A percentile compares a stretch with the other conserved stretches of the same genome.
Evolutionary conservation across 2,113 vertebrate species (phyloP).

Genomic region (Mastomys coucha): DNA sequence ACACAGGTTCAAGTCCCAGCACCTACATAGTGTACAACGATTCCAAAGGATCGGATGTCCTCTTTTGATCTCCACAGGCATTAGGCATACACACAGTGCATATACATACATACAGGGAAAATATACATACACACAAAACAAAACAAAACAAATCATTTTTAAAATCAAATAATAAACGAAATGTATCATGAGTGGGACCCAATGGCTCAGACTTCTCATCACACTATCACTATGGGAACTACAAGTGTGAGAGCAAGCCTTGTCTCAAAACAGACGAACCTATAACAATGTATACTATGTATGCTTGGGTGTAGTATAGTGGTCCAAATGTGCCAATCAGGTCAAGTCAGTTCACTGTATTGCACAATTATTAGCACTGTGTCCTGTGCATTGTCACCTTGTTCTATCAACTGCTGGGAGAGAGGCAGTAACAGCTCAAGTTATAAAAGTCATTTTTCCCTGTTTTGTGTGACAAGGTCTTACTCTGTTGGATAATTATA

Average conservation of each 20-base stretch:
- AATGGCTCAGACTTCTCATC: not conserved
- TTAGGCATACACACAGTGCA: not conserved
- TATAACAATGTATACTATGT: not conserved
- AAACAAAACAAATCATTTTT: not conserved
- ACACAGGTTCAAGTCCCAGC: not conserved
- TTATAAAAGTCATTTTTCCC: not conserved
- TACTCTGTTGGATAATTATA: not conserved
- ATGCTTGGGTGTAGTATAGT: not conserved
- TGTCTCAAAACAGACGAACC: not conserved
- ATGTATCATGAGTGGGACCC: not conserved
- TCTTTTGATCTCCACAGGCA: not conserved
- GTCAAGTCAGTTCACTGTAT: not conserved
- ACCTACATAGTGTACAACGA: not conserved
- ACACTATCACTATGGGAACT: not conserved
- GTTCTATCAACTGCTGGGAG: not conserved
- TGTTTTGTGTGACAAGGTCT: not conserved
- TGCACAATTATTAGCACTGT: not conserved
- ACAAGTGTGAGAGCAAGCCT: not conserved
- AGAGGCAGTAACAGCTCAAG: not conserved
- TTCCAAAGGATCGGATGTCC: not conserved
- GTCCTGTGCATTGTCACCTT: constrained; percentile 17
- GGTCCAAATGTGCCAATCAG: constrained; percentile 32
- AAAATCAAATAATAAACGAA: not conserved
- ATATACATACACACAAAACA: not conserved
- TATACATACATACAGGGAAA: not conserved